Percentiles rank a stretch among this genome's conserved stretches.
Evolutionary conservation across 2,797 vertebrate genomes (phyloP).

Genomic region (Dendrocincla tyrannina): DNA sequence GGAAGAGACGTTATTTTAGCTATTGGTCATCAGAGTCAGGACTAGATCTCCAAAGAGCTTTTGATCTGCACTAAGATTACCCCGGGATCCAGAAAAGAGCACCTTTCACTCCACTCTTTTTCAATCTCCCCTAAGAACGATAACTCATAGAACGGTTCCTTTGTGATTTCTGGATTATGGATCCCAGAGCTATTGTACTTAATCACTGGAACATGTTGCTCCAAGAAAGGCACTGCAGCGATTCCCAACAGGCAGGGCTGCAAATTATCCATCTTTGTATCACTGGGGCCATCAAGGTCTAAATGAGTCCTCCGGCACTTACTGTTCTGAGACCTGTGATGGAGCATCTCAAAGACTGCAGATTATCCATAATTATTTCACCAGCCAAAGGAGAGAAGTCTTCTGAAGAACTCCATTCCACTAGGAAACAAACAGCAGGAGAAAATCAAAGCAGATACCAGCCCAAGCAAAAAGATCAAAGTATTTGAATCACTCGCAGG

Average conservation of each 20-base stretch:
- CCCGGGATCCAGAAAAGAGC: constrained; percentile 50
- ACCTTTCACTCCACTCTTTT: constrained; percentile 64
- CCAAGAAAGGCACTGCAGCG: constrained; percentile 69
- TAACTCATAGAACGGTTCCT: constrained; percentile 76
- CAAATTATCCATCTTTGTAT: constrained; percentile 42
- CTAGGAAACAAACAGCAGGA: constrained; percentile 72
- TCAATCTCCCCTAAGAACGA: constrained; percentile 73
- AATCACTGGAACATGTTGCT: constrained; percentile 71
- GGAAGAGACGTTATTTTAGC: constrained; percentile 61
- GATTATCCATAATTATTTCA: constrained; percentile 87
- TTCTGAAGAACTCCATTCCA: constrained; percentile 93
- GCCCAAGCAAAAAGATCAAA: background rate
- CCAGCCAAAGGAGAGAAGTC: constrained; percentile 89
- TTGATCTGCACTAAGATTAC: constrained; percentile 64
- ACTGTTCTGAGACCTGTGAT: constrained; percentile 89
- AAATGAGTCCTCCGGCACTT: constrained; percentile 60
- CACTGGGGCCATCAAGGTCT: background rate
- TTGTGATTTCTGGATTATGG: constrained; percentile 74
- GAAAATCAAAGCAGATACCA: constrained; percentile 20
- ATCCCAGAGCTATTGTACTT: constrained; percentile 79
- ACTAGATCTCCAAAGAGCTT: constrained; percentile 61
- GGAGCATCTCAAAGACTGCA: constrained; percentile 84
- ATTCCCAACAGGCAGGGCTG: constrained; percentile 53
- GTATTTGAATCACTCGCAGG: background rate
- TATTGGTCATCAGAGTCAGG: constrained; percentile 55